Conservation (phyloP, 2,113 vertebrate species). For the Sorex araneus region DNA sequence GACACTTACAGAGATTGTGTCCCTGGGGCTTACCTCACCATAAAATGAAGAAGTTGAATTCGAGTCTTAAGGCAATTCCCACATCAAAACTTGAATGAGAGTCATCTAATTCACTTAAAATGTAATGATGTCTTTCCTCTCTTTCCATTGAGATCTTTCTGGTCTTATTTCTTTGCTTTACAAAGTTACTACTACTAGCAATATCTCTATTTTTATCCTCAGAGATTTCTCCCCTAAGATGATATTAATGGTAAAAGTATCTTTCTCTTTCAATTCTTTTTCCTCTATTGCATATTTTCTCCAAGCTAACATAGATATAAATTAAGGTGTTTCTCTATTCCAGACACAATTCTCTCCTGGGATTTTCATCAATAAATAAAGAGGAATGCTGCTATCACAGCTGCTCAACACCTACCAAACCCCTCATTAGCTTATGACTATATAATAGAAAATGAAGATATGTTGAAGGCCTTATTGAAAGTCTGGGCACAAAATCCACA, state of each 20-base stretch:
- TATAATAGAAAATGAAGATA: slow-evolving; percentile 34
- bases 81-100: slow-evolving; percentile 40
- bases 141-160: neutral
- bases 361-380: slow-evolving; percentile 91
- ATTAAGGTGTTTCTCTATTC: slow-evolving; percentile 80
- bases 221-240: slow-evolving; percentile 42
- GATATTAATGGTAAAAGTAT: neutral
- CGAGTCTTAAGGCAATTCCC: neutral
- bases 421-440: slow-evolving; percentile 82
- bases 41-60: neutral
- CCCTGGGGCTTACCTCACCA: neutral
- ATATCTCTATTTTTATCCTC: slow-evolving; percentile 29
- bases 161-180: neutral
- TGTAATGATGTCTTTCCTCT: neutral
- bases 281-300: slow-evolving; percentile 65
- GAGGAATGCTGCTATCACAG: slow-evolving; percentile 86
- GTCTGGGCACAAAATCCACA: slow-evolving; percentile 54
- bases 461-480: slow-evolving; percentile 52
- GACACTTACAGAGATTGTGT: no score
- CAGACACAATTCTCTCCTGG: slow-evolving; percentile 83
- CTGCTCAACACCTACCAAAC: slow-evolving; percentile 84
- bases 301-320: neutral
- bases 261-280: slow-evolving; percentile 36
- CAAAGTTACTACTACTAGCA: slow-evolving; percentile 29
- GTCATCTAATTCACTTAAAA: slow-evolving; percentile 20